These are phyloP conservation scores for Lepus townsendii DNA, from an alignment of 2,797 vertebrate genomes.

Conservation along the genomic window DNA sequence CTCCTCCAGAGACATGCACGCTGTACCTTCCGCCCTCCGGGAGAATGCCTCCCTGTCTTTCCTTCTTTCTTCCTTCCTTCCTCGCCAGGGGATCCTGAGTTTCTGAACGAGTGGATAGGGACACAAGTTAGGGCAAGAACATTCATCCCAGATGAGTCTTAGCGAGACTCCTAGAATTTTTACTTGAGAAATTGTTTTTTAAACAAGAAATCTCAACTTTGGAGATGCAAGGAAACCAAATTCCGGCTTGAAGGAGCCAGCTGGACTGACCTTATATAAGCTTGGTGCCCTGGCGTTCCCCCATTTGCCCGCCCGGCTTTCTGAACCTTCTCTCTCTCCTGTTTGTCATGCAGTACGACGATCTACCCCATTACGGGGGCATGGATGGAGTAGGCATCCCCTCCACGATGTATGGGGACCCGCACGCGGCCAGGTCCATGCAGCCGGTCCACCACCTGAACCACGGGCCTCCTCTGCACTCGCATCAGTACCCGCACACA, in stretches of 20 bases:
- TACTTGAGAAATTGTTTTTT: constrained; percentile 49
- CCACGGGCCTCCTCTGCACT: constrained; percentile 97
- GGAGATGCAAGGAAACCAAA: constrained; percentile 66
- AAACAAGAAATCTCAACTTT: constrained; percentile 58
- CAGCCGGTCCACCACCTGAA: constrained; percentile 98
- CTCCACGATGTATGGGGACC: constrained; percentile 99
- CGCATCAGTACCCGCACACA: constrained; percentile 98
- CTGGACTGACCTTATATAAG: constrained; percentile 72
- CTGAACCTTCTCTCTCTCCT: constrained; percentile 85
- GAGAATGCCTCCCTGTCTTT: constrained; percentile 73
- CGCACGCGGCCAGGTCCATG: constrained; percentile 98
- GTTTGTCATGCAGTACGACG: constrained; percentile 97
- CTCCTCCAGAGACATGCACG: constrained; percentile 73
- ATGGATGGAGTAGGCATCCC: constrained; percentile 99
- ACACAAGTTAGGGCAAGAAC: constrained; percentile 76
- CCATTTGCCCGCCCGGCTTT: constrained; percentile 63
- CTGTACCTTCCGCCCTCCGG: constrained; percentile 78
- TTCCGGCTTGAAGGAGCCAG: constrained; percentile 63
- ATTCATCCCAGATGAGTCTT: constrained; percentile 43
- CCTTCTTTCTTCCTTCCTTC: constrained; percentile 65
- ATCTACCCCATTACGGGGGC: constrained; percentile 97
- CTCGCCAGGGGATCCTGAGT: constrained; percentile 76
- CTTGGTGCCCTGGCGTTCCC: constrained; percentile 45
- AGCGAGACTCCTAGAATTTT: constrained; percentile 47
- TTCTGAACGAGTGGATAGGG: constrained; percentile 70